Conservation (phyloP, 2,113 vertebrate species). For the Hassar affinis region DNA sequence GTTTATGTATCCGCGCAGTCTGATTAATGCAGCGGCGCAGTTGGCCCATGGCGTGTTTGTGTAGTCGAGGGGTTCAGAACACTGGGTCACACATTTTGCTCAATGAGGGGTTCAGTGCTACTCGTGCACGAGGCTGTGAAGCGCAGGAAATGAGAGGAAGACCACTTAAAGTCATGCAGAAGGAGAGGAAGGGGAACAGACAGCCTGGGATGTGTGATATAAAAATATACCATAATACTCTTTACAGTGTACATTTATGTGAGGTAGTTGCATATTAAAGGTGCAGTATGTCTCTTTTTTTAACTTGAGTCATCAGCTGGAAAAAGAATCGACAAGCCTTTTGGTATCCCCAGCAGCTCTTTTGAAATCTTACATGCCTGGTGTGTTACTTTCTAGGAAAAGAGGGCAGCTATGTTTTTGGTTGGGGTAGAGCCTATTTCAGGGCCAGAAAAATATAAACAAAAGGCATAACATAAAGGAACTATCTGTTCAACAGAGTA, state of each 20-base stretch:
- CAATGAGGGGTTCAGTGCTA: background rate
- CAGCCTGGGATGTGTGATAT: background rate
- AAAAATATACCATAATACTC: background rate
- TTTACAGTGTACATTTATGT: background rate
- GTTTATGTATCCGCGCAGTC: no score
- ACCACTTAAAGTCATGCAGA: background rate
- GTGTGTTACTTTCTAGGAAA: background rate
- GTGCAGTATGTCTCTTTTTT: background rate
- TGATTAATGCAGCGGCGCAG: background rate
- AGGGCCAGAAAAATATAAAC: slow-evolving; percentile 3
- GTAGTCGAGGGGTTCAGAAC: background rate
- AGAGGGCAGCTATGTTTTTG: background rate
- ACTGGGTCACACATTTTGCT: slow-evolving; percentile 17
- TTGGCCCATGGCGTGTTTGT: background rate
- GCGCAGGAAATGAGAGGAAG: background rate
- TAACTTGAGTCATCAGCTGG: background rate
- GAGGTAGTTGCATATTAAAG: background rate
- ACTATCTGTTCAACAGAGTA: background rate
- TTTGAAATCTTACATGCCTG: background rate
- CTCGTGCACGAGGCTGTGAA: background rate
- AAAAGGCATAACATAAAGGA: background rate
- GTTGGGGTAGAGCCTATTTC: background rate
- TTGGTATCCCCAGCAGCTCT: background rate
- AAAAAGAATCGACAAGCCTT: background rate
- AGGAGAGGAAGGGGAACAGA: background rate